Percentiles rank a stretch among this genome's conserved stretches.
Conservation (phyloP, 2,888 invertebrate species). For the Hydraecia micacea region DNA sequence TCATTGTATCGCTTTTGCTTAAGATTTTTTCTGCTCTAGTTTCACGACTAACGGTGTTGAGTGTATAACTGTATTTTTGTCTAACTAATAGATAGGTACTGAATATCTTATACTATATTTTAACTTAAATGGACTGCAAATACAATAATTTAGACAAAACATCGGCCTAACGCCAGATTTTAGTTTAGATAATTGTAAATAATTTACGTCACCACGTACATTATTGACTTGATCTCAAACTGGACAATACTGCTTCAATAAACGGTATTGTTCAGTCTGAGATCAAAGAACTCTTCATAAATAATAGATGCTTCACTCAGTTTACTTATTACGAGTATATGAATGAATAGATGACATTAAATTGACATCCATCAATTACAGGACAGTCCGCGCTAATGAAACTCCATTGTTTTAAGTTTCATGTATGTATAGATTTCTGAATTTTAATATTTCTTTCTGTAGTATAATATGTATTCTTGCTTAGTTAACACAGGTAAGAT, state of each 20-base stretch:
- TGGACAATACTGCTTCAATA: too few species aligned
- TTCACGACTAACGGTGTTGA: neutral
- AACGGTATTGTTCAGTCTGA: neutral
- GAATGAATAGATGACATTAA: slow-evolving; percentile 12
- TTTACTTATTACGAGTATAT: neutral
- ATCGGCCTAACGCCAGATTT: neutral
- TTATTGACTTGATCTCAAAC: neutral
- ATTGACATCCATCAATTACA: slow-evolving; percentile 10
- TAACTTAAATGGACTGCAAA: neutral
- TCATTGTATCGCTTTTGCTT: neutral
- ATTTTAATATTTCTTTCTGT: neutral
- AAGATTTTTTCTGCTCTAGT: slow-evolving; percentile 1
- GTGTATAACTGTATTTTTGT: neutral
- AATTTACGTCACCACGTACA: neutral
- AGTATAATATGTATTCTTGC: neutral
- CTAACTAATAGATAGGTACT: neutral
- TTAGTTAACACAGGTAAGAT: neutral
- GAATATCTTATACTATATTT: neutral
- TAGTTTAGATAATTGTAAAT: neutral
- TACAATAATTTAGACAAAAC: neutral
- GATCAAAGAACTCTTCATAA: slow-evolving; percentile 22
- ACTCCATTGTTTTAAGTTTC: slow-evolving; percentile 7
- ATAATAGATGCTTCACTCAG: neutral
- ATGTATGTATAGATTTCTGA: neutral
- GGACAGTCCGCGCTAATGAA: neutral